Percentiles rank a stretch among this genome's conserved stretches.
phyloP scores from a whole-genome alignment of 2,113 vertebrate genomes.

The Echinops telfairi region DNA sequence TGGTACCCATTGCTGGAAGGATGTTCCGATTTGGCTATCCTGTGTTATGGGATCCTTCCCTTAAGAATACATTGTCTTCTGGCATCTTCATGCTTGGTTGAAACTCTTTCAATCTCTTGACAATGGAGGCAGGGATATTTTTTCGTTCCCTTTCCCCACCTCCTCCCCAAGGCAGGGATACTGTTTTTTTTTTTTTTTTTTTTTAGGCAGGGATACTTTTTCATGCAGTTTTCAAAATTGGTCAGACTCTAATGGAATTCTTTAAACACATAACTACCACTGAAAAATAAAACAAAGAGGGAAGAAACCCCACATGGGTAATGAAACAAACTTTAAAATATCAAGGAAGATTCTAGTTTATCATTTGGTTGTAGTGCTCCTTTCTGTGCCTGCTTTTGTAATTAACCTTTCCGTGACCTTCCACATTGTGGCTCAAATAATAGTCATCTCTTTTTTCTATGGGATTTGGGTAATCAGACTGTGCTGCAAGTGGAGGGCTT shows the following conservation, averaged over 20 bases:
- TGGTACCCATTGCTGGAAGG: neutral
- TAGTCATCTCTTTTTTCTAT: conserved; percentile 2
- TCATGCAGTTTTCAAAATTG: neutral
- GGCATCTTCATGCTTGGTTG: conserved; percentile 63
- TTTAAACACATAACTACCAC: conserved; percentile 6
- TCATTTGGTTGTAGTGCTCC: neutral
- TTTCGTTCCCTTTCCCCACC: too few species aligned
- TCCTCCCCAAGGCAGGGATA: neutral
- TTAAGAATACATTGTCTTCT: conserved; percentile 23
- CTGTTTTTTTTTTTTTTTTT: too few species aligned
- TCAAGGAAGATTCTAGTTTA: neutral
- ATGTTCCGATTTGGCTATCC: neutral
- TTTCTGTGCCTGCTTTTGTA: conserved; percentile 46
- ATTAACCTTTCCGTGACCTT: conserved; percentile 61
- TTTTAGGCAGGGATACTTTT: neutral
- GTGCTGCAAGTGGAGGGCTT: fast-evolving
- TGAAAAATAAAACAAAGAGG: conserved; percentile 42
- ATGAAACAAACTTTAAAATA: conserved; percentile 1
- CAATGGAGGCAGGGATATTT: conserved; percentile 18
- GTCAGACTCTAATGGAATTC: conserved; percentile 17
- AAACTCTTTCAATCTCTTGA: conserved; percentile 54
- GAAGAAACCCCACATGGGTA: conserved; percentile 32
- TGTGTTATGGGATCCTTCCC: neutral
- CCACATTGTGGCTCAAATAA: conserved; percentile 19
- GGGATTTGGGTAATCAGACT: conserved; percentile 30